Percentiles rank a stretch among this genome's conserved stretches.
Evolutionary conservation across 2,888 invertebrate species (phyloP).

Genomic region (Ligdia adustata): DNA sequence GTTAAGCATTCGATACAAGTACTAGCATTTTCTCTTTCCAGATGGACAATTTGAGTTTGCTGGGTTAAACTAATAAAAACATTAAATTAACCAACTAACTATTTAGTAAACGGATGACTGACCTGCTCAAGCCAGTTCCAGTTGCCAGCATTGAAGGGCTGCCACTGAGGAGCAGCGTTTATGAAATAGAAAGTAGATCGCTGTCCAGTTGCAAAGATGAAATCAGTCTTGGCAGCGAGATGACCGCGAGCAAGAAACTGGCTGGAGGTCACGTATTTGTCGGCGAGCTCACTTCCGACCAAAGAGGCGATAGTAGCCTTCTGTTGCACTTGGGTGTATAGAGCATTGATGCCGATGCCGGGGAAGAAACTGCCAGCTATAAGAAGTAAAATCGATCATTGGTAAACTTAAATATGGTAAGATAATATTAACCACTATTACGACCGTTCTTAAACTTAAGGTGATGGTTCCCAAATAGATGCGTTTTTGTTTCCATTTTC

Average conservation of each 20-base stretch:
- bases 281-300: slow-evolving; percentile 61
- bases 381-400: no score
- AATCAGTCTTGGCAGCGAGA: slow-evolving; percentile 85
- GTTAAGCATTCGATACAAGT: no score
- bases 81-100: no score
- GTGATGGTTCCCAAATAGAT: no score
- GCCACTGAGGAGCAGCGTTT: slow-evolving; percentile 88
- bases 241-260: slow-evolving; percentile 85
- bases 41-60: no score
- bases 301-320: slow-evolving; percentile 53
- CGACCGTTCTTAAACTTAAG: no score
- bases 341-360: slow-evolving; percentile 62
- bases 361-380: slow-evolving; percentile 78
- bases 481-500: no score
- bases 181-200: slow-evolving; percentile 85
- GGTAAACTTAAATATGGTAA: no score
- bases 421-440: no score
- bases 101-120: no score
- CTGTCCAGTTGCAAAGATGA: slow-evolving; percentile 84
- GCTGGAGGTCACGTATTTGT: slow-evolving; percentile 70
- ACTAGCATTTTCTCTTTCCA: no score
- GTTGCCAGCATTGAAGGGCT: slow-evolving; percentile 84
- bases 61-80: no score
- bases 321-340: slow-evolving; percentile 68
- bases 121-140: slow-evolving; percentile 82